These are phyloP conservation scores for Chalcosyrphus nemorum DNA, from an alignment of 2,888 invertebrate species.

Conservation along the genomic window DNA sequence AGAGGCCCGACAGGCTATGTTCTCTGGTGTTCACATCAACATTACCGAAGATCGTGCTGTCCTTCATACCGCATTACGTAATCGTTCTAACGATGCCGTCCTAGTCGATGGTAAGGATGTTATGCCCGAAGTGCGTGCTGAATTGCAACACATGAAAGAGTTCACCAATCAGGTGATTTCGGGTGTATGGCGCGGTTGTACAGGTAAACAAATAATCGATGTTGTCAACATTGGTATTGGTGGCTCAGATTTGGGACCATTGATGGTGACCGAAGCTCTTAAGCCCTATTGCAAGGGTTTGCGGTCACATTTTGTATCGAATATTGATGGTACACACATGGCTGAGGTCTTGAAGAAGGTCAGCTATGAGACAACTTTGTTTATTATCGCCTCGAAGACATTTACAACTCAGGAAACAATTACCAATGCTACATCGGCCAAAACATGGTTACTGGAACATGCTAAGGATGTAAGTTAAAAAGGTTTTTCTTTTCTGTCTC, in stretches of 20 bases:
- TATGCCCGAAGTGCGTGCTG: conserved; percentile 95
- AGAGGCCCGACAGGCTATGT: conserved; percentile 95
- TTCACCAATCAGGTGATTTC: conserved; percentile 91
- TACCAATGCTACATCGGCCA: conserved; percentile 99
- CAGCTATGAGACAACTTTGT: conserved; percentile 95
- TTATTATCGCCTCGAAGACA: conserved; percentile 99
- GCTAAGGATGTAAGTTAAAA: conserved; percentile 90
- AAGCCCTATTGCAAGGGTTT: conserved; percentile 95
- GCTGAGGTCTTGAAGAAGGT: conserved; percentile 95
- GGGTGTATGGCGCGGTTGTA: conserved; percentile 90
- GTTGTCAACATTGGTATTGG: conserved; percentile 99
- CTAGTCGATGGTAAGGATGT: conserved; percentile 94
- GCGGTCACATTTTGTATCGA: conserved; percentile 97
- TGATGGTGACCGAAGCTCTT: conserved; percentile 99
- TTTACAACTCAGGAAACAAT: conserved; percentile 99
- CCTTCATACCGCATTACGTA: conserved; percentile 96
- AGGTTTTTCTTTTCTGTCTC: too few relatives aligned
- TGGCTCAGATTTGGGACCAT: conserved; percentile 98
- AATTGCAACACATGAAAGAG: conserved; percentile 96
- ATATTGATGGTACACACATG: conserved; percentile 99
- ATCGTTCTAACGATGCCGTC: conserved; percentile 87
- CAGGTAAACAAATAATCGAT: conserved; percentile 97
- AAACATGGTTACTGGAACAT: conserved; percentile 94
- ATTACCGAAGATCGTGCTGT: conserved; percentile 98
- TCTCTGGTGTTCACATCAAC: conserved; percentile 96